Base-by-base conservation (phyloP, 35 echinoderm and acorn worm genomes). In the Eucidaris tribuloides region DNA sequence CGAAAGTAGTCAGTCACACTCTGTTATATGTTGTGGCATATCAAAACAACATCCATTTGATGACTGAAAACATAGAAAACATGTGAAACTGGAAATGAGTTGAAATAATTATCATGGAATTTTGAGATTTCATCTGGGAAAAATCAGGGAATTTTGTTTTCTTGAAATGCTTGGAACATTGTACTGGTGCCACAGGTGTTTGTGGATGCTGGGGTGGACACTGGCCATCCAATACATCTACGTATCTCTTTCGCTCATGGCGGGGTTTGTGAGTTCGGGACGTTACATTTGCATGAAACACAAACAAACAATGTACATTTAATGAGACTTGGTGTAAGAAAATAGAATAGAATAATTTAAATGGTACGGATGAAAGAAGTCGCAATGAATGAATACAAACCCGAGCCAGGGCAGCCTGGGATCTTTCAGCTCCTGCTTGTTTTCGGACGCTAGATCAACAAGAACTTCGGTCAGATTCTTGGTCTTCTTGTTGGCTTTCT, bases 391-490 rank as follows among this genome's bases (percentile, higher is more conserved):
- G 39, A 71, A 14, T 71, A 0, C 28, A 71, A n/a, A 71, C 65
- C 65, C 39, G 31, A 71, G 22, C 7, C 14, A 71, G 4, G 17
- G 65, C 65, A 71, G 65, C 65, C 65, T 71, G 65, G 33, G 65
- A 71, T 71, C 65, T 14, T 71, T 71, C 36, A 71, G 65, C 14
- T 71, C 65, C 36, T 71, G 65, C 65, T 71, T 13, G 39, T 36
- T 71, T 36, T 71, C 65, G 18, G 65, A 35, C 31, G 39, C 65
- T 36, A 71, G 65, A 36, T 71, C 39, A 19, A 71, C 65, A n/a
- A 71, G 65, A 32, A 71, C 65, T 71, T 71, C 28, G 31, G 33
- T 33, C 22, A 36, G 15, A 36, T 36, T 33, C 65, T 40, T 71
- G 22, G 9, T n/a, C n/a, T 52, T 52, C 48, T 52, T n/a, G n/a